Base-by-base conservation (phyloP, 2,797 vertebrate species). In the Amniataba percoides region DNA sequence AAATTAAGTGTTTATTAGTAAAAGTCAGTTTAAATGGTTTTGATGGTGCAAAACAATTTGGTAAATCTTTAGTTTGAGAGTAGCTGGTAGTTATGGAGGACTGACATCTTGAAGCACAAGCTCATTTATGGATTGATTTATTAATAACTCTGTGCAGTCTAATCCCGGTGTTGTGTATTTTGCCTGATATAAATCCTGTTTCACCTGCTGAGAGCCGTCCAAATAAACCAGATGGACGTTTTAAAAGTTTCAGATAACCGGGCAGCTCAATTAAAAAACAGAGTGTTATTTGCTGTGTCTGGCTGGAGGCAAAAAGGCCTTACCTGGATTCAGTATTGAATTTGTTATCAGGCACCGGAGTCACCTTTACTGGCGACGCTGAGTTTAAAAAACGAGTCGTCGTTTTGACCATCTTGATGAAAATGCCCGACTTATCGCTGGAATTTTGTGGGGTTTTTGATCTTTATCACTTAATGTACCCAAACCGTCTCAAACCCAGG, bases 151-250 rank as follows among this genome's bases (percentile, higher is more conserved):
- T 10, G 6, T 12, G 21, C 7, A 55, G 27, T 15, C 6, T 19
- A 21, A 34, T 46, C 19, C 61, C 46, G 10, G 16, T 45, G 2
- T 18, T 23, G 45, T 68, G 8, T 42, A 1, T 52, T 23, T 42
- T 14, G 4, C 2, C 11, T 31, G 23, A 56, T 42, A 25, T 59
- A 39, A 58, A 53, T 49, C 14, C 25, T 23, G 15, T 63, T 56
- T 53, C 27, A 64, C 34, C 62, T 75, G 57, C 62, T 23, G 45
- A 53, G 27, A 67, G 27, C 18, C 39, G 12, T 51, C 52, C 72
- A 71, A 67, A 58, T 52, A 23, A 70, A 71, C 31, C 66, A 80
- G 74, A 53, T 73, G 70, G 52, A 51, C 59, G 65, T 72, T 67
- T 65, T 46, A 13, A 77, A 77, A 58, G 71, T 66, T 84, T 70